Evolutionary conservation across 2,113 vertebrate species (phyloP).

Genomic region (Barnardius zonarius): DNA sequence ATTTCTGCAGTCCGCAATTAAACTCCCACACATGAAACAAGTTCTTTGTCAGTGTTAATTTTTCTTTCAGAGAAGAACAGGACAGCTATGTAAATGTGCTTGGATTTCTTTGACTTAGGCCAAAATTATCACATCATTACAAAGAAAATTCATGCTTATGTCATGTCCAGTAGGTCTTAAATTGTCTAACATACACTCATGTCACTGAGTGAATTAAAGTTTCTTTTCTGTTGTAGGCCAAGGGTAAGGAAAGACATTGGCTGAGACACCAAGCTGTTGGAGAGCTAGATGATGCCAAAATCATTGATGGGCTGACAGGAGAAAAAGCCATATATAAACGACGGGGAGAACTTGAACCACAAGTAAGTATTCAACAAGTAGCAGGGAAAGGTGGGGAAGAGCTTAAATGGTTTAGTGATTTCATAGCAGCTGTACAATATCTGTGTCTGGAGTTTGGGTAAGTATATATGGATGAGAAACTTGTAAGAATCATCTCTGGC

Average conservation of each 20-base stretch:
- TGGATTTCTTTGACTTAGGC: background rate
- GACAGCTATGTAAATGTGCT: background rate
- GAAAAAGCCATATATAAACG: constrained; percentile 96
- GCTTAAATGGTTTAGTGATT: background rate
- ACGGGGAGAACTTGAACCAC: constrained; percentile 89
- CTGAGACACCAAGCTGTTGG: constrained; percentile 90
- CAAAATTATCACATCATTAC: background rate
- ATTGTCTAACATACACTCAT: background rate
- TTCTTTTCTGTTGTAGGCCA: constrained; percentile 80
- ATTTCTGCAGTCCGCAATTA: background rate
- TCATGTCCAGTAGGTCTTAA: background rate
- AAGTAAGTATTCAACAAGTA: constrained; percentile 74
- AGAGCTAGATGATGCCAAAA: constrained; percentile 94
- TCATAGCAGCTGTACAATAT: background rate
- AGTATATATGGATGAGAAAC: background rate
- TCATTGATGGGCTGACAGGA: constrained; percentile 94
- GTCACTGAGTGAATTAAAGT: background rate
- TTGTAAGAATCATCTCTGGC: background rate
- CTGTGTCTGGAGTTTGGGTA: background rate
- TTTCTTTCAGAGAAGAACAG: background rate
- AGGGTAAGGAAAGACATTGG: constrained; percentile 97
- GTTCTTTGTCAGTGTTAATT: background rate
- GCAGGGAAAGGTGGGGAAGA: background rate
- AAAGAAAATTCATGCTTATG: background rate
- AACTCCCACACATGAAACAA: background rate